Evolutionary conservation across 2,797 vertebrate species (phyloP), one percentile per base, ranked within the genome.

Genomic region (Allenopithecus nigroviridis): DNA sequence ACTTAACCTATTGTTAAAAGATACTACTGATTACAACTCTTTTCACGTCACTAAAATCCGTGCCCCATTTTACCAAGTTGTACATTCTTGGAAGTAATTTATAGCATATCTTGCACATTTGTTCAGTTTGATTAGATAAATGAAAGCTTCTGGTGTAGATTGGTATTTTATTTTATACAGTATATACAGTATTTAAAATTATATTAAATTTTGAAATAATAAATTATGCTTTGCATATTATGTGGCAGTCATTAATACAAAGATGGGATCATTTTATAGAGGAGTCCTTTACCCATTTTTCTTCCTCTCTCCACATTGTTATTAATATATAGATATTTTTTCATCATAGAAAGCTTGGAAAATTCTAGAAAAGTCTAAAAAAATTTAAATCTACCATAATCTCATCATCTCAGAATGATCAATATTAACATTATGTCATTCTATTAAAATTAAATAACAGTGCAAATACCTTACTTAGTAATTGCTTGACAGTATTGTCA

Each of bases 141-240:
- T 99, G 98, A 99, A 99, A 99, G 98, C 98, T 98, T 99, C 99
- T 99, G 98, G 98, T 99, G 98, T 98, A 97, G 98, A 98, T 99
- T 99, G 99, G 99, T 99, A 99, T 99, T 99, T 99, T 99, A 99
- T 99, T 99, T 99, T 99, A 99, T 99, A 99, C 98, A 99, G 98
- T 99, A 99, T 99, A 99, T 99, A 99, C 98, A 99, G 98, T 99
- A 99, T 99, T 99, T 99, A 99, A 99, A 99, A 99, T 99, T 99
- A 98, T 99, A 99, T 99, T 99, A 99, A 99, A 97, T 97, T 98
- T 98, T 96, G 98, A 99, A 99, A 99, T 99, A 99, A 98, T 98
- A 98, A 98, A 98, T 99, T 99, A 98, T 98, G 97, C 98, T 98
- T 94, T 98, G 97, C 98, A 97, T 98, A 98, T 98, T 98, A 98